Base-by-base conservation (phyloP, 2,888 invertebrate species). In the Sinohyriopsis cumingii region DNA sequence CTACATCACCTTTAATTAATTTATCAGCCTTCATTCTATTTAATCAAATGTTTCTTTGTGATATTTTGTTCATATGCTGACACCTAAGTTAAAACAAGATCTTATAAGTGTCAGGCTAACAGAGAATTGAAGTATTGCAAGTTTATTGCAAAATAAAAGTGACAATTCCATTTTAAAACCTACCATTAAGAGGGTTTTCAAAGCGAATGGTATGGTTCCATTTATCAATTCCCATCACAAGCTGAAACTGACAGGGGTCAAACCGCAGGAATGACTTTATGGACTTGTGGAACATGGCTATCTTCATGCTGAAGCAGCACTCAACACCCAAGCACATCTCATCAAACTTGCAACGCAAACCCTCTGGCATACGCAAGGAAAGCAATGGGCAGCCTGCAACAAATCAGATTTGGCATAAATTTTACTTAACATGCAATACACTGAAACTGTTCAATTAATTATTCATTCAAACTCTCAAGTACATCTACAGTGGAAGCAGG, bases 341-440 rank as follows among this genome's bases (percentile, higher is more conserved):
- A 62, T 82, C 79, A 65, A 80, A 74, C 6, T 68, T 73, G 64
- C 82, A 82, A 72, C 72, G 75, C 20, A 82, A 60, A 12, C 78
- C 68, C 56, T 75, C 73, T 18, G 84, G 83, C 68, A 85, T 66
- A 1, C 65, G 65, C 54, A 80, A 67, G 24, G 80, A 67, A 68
- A 84, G 63, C 57, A 74, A 60, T 5, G 83, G 83, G 68, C 85
- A 85, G 54, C 69, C 85, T 85, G 68, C 9, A 80, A 53, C 20
- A 45, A 63, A 7, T n/a, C 6, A n/a, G 18, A 15, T 18, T 60
- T 28, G 12, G 7, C 22, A 24, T 60, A 60, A 60, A 60, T 19
- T 25, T 1, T 19, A 25, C 24, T 60, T 33, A 33, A 33, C 33
- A 6, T 33, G 33, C 33, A 33, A 6, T 6, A 33, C 6, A 33